These are phyloP conservation scores for Coenonympha arcania DNA, from an alignment of 2,888 invertebrate species.

Conservation along the genomic window DNA sequence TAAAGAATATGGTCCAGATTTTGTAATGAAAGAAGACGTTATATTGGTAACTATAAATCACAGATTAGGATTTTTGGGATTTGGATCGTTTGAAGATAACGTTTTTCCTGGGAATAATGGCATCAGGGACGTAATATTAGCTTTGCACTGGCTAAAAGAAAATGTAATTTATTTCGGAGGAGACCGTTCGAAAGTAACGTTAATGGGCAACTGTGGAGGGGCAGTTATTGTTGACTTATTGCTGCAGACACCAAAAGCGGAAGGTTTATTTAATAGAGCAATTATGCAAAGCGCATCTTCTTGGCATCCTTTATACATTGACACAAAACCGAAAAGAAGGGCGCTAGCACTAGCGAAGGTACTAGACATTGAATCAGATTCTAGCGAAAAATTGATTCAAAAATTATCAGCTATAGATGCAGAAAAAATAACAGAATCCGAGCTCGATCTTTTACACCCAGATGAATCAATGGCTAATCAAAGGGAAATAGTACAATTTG, in stretches of 20 bases:
- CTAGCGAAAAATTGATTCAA: constrained; percentile 48
- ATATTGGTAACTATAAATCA: constrained; percentile 57
- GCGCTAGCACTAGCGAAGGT: constrained; percentile 49
- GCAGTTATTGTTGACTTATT: constrained; percentile 54
- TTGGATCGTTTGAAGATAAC: constrained; percentile 58
- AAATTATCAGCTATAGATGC: constrained; percentile 42
- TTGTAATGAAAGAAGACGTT: constrained; percentile 64
- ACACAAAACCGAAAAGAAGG: constrained; percentile 40
- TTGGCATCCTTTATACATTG: constrained; percentile 47
- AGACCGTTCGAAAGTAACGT: constrained; percentile 52
- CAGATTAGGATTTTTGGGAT: constrained; percentile 58
- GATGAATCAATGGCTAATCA: constrained; percentile 57
- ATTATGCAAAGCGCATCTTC: constrained; percentile 64
- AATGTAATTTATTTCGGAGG: constrained; percentile 63
- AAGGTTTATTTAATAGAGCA: constrained; percentile 56
- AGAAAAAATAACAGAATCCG: constrained; percentile 40
- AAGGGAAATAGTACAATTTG: constrained; percentile 47
- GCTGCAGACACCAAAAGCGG: constrained; percentile 54
- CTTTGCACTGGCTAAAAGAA: constrained; percentile 57
- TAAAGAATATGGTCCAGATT: constrained; percentile 63
- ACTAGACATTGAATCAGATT: constrained; percentile 43
- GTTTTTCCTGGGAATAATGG: constrained; percentile 64
- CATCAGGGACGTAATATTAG: constrained; percentile 57
- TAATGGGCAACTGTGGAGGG: constrained; percentile 64
- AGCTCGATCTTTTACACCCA: constrained; percentile 47